Conservation (phyloP, 2,888 invertebrate genomes). For the Scaptomyza reducta region DNA sequence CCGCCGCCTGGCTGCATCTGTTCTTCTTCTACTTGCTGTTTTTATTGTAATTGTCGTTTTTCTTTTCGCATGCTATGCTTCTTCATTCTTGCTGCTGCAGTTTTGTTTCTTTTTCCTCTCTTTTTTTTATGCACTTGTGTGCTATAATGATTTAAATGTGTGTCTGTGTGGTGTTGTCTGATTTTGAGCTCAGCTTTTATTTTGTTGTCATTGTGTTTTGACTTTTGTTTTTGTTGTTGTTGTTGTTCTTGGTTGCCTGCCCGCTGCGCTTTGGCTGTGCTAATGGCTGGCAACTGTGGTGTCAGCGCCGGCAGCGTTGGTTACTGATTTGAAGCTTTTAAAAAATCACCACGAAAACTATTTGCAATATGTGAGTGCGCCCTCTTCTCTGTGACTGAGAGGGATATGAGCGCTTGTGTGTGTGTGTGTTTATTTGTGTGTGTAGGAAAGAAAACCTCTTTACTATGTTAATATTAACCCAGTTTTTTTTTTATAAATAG, state of each 20-base stretch:
- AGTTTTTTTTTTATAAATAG: constrained; percentile 8
- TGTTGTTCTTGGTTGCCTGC: constrained; percentile 15
- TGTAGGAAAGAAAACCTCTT: constrained; percentile 13
- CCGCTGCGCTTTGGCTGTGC: constrained; percentile 27
- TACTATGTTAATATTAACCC: constrained; percentile 26
- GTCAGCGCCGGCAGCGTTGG: not conserved
- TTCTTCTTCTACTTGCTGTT: constrained; percentile 17
- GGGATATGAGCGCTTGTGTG: not conserved
- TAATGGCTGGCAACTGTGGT: constrained; percentile 21
- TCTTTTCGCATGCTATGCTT: constrained; percentile 44
- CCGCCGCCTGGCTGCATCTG: constrained; percentile 28
- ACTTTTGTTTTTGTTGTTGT: constrained; percentile 3
- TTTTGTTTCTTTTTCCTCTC: constrained; percentile 9
- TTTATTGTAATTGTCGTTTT: constrained; percentile 45
- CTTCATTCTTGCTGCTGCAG: constrained; percentile 15
- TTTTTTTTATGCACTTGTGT: constrained; percentile 30
- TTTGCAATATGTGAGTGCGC: constrained; percentile 1
- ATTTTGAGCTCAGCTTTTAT: constrained; percentile 73
- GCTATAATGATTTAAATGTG: constrained; percentile 63
- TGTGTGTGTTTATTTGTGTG: not conserved
- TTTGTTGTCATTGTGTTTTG: constrained; percentile 35
- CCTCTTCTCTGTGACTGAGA: constrained; percentile 2
- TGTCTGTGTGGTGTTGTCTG: constrained; percentile 53
- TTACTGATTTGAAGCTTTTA: constrained; percentile 41
- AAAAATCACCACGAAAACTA: constrained; percentile 30